These are phyloP conservation scores for Hippoglossus hippoglossus DNA, from an alignment of 2,797 vertebrate species.

Conservation along the genomic window DNA sequence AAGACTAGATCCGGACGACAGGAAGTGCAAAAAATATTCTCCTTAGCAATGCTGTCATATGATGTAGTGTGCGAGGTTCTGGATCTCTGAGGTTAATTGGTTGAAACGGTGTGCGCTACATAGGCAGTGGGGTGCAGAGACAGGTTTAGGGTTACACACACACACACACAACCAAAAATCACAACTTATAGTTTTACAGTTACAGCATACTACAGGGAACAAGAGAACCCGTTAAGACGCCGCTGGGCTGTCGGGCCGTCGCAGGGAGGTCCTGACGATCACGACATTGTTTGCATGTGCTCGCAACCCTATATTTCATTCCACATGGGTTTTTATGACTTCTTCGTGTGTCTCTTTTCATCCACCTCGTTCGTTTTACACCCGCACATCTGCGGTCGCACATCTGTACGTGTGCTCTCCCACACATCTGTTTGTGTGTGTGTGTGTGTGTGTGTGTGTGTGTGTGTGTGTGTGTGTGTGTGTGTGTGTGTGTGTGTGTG, in stretches of 20 bases:
- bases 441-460: slow-evolving; percentile 20
- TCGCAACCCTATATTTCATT: slow-evolving; percentile 64
- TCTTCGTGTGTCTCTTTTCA: slow-evolving; percentile 59
- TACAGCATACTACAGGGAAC: slow-evolving; percentile 85
- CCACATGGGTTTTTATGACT: slow-evolving; percentile 64
- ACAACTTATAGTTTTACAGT: slow-evolving; percentile 85
- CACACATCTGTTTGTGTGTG: slow-evolving; percentile 51
- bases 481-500: slow-evolving; percentile 14
- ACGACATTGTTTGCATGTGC: slow-evolving; percentile 55
- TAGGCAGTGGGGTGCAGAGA: slow-evolving; percentile 77
- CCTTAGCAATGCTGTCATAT: slow-evolving; percentile 5
- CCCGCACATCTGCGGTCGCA: slow-evolving; percentile 52
- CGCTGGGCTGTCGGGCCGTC: slow-evolving; percentile 75
- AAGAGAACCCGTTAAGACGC: slow-evolving; percentile 80
- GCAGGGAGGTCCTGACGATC: slow-evolving; percentile 79
- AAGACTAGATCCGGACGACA: background rate
- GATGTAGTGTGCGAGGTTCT: slow-evolving; percentile 62
- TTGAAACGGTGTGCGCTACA: slow-evolving; percentile 85
- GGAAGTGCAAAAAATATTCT: background rate
- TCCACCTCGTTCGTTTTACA: slow-evolving; percentile 48
- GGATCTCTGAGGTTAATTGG: slow-evolving; percentile 89
- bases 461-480: slow-evolving; percentile 16
- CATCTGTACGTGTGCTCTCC: slow-evolving; percentile 50
- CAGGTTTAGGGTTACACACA: slow-evolving; percentile 68
- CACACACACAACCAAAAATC: slow-evolving; percentile 18